These are phyloP conservation scores for Saturnia japonica DNA, from an alignment of 2,888 invertebrate genomes.

Conservation along the genomic window DNA sequence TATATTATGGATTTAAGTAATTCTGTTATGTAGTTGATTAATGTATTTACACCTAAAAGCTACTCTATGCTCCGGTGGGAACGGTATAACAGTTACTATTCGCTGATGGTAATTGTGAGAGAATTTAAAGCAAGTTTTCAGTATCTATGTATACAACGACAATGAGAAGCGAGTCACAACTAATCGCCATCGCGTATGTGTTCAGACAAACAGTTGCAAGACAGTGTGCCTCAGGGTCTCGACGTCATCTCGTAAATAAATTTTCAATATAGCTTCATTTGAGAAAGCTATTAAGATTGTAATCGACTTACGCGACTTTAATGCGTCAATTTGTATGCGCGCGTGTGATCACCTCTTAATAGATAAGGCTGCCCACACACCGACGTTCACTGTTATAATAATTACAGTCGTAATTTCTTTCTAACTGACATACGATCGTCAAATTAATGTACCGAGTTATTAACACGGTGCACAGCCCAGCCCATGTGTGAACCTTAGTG, in stretches of 20 bases:
- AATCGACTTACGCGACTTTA: constrained; percentile 56
- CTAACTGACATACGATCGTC: background rate
- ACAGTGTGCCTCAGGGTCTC: background rate
- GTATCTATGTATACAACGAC: background rate
- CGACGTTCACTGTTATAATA: constrained; percentile 26
- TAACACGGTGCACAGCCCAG: background rate
- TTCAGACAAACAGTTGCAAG: background rate
- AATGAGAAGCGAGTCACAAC: background rate
- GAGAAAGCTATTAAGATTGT: constrained; percentile 62
- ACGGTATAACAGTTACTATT: background rate
- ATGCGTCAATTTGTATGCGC: constrained; percentile 73
- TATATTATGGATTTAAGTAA: background rate
- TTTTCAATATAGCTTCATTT: constrained; percentile 67
- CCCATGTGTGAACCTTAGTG: background rate
- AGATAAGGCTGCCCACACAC: constrained; percentile 58
- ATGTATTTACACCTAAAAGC: no score
- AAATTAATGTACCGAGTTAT: background rate
- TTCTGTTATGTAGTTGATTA: no score
- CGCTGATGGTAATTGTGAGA: background rate
- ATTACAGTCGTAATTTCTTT: background rate
- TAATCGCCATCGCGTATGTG: background rate
- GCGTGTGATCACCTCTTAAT: constrained; percentile 58
- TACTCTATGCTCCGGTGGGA: no score
- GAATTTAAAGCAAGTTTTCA: background rate
- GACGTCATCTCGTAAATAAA: constrained; percentile 34